These are phyloP conservation scores for Heliconius cydno DNA, from an alignment of 2,888 invertebrate species.

Conservation along the genomic window DNA sequence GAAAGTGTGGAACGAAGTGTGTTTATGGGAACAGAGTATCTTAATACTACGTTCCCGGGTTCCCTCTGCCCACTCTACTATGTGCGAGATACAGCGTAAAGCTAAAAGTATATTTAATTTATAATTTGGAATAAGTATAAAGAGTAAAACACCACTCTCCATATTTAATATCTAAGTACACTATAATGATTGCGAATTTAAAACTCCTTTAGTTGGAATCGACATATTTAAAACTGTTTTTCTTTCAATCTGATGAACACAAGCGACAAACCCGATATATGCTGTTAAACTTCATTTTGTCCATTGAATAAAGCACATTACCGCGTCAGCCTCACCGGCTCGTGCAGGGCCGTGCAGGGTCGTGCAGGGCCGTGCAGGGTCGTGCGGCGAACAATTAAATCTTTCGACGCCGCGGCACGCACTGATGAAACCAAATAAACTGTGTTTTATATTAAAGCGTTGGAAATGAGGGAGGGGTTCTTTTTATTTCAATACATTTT, in stretches of 20 bases:
- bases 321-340: background rate
- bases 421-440: slow-evolving; percentile 23
- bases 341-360: background rate
- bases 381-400: slow-evolving; percentile 23
- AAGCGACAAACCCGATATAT: background rate
- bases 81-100: too few species aligned
- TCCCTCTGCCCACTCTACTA: too few species aligned
- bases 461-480: background rate
- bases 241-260: background rate
- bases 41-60: too few species aligned
- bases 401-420: slow-evolving; percentile 26
- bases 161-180: too few species aligned
- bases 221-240: too few species aligned
- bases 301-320: slow-evolving; percentile 13
- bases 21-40: too few species aligned
- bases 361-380: background rate
- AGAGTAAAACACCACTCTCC: too few species aligned
- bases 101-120: too few species aligned
- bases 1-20: too few species aligned
- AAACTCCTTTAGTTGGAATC: too few species aligned
- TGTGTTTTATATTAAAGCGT: slow-evolving; percentile 15
- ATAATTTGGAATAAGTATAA: too few species aligned
- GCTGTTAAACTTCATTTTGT: slow-evolving; percentile 2
- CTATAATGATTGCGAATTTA: too few species aligned
- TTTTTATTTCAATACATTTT: background rate